A percentile compares a stretch with the other conserved stretches of the same genome.
Evolutionary conservation across 2,113 vertebrate genomes (phyloP).

Genomic region (Aphyosemion australe): DNA sequence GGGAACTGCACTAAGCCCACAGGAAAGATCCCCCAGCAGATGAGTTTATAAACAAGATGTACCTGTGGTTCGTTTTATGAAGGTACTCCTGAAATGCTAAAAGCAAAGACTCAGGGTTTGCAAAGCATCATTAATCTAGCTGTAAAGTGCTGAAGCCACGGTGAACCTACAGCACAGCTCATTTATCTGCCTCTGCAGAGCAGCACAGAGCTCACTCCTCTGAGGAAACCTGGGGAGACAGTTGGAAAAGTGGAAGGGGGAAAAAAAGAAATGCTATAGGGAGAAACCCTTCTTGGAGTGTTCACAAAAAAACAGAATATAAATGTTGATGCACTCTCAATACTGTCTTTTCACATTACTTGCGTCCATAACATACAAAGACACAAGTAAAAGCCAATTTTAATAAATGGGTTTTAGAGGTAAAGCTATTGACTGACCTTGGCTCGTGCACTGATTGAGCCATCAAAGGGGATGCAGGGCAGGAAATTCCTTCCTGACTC

Average conservation of each 20-base stretch:
- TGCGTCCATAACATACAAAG: neutral
- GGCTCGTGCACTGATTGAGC: slow-evolving; percentile 56
- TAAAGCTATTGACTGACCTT: slow-evolving; percentile 58
- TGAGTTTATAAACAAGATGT: slow-evolving; percentile 57
- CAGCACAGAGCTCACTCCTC: slow-evolving; percentile 48
- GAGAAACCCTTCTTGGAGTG: slow-evolving; percentile 27
- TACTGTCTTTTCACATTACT: slow-evolving; percentile 17
- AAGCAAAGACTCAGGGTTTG: slow-evolving; percentile 59
- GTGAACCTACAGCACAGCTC: slow-evolving; percentile 70
- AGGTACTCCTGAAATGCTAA: slow-evolving; percentile 65
- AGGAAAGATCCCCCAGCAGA: slow-evolving; percentile 54
- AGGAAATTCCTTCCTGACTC: slow-evolving; percentile 65
- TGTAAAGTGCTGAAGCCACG: slow-evolving; percentile 64
- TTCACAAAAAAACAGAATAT: slow-evolving; percentile 28
- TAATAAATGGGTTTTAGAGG: slow-evolving; percentile 5
- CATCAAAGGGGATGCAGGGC: slow-evolving; percentile 50
- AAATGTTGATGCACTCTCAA: slow-evolving; percentile 22
- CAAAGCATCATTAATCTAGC: slow-evolving; percentile 76
- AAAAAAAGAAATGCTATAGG: slow-evolving; percentile 2
- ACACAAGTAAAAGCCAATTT: slow-evolving; percentile 20
- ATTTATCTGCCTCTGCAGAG: slow-evolving; percentile 73
- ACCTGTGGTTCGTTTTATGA: slow-evolving; percentile 65
- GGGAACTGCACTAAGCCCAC: slow-evolving; percentile 32
- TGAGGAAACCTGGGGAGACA: slow-evolving; percentile 53
- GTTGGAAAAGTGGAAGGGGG: slow-evolving; percentile 33